Percentiles rank a stretch among this genome's conserved stretches.
Conservation (phyloP, 1,140 invertebrate species). For the Drosophila seguyi region DNA sequence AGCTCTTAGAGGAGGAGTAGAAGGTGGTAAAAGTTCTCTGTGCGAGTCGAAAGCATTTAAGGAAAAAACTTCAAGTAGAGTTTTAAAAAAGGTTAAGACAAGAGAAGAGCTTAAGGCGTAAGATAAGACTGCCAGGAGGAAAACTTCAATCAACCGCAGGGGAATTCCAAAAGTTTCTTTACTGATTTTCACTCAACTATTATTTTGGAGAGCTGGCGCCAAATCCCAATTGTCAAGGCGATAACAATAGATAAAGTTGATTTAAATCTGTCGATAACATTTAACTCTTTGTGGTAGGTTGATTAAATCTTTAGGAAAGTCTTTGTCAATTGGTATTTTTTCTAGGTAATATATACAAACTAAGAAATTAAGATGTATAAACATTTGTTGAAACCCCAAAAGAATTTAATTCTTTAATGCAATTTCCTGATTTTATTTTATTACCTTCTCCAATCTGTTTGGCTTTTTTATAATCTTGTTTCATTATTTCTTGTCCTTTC, state of each 20-base stretch:
- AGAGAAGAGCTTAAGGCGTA: constrained; percentile 16
- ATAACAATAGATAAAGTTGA: constrained; percentile 9
- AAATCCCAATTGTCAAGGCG: constrained; percentile 15
- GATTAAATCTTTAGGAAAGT: no score
- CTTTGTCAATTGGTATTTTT: no score
- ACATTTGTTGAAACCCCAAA: background rate
- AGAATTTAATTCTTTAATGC: background rate
- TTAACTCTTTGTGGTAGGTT: background rate
- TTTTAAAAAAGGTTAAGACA: constrained; percentile 24
- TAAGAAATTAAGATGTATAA: background rate
- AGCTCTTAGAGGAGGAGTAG: background rate
- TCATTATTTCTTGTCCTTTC: background rate
- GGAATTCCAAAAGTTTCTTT: constrained; percentile 9
- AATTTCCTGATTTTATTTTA: background rate
- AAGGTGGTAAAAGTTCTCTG: constrained; percentile 19
- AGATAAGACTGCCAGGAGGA: constrained; percentile 6
- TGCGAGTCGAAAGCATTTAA: constrained; percentile 20
- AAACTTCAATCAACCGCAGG: constrained; percentile 20
- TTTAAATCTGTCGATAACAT: background rate
- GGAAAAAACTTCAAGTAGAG: constrained; percentile 13
- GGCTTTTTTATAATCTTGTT: background rate
- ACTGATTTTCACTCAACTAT: constrained; percentile 20
- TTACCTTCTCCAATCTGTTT: background rate
- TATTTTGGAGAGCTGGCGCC: constrained; percentile 4
- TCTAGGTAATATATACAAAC: no score